Evolutionary conservation across 1,140 invertebrate species (phyloP).

Genomic region (Eumaeus atala): DNA sequence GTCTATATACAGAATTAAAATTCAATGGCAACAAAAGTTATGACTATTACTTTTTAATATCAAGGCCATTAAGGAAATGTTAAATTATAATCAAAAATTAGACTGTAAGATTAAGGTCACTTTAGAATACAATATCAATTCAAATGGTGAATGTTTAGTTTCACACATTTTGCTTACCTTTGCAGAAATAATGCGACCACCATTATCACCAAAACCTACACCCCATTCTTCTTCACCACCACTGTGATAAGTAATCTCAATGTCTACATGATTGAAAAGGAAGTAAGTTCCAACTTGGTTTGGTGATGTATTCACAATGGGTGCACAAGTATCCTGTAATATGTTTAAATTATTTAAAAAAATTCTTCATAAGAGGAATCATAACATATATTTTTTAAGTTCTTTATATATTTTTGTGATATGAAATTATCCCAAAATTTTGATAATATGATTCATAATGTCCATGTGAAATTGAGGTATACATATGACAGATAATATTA

Average conservation of each 20-base stretch:
- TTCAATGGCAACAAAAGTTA: too few species aligned
- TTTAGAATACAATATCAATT: too few species aligned
- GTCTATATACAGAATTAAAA: too few species aligned
- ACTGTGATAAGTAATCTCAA: slow-evolving; percentile 94
- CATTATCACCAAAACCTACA: slow-evolving; percentile 81
- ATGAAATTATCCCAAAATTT: too few species aligned
- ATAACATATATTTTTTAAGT: background rate
- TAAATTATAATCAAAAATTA: too few species aligned
- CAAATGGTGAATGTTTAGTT: background rate
- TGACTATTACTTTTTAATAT: too few species aligned
- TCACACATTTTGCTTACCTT: slow-evolving; percentile 72
- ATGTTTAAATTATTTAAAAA: slow-evolving; percentile 17
- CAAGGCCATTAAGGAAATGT: too few species aligned
- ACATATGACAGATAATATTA: too few species aligned
- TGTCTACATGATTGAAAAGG: slow-evolving; percentile 97
- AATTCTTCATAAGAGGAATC: background rate
- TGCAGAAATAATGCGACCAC: slow-evolving; percentile 91
- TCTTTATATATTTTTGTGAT: too few species aligned
- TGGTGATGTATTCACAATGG: slow-evolving; percentile 69
- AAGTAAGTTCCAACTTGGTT: slow-evolving; percentile 86
- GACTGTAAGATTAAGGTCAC: too few species aligned
- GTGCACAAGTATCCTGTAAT: slow-evolving; percentile 53
- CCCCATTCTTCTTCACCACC: slow-evolving; percentile 90
- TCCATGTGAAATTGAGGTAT: too few species aligned
- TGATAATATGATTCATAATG: too few species aligned